Evolutionary conservation across 2,113 vertebrate genomes (phyloP).

Genomic region (Sapayoa aenigma): DNA sequence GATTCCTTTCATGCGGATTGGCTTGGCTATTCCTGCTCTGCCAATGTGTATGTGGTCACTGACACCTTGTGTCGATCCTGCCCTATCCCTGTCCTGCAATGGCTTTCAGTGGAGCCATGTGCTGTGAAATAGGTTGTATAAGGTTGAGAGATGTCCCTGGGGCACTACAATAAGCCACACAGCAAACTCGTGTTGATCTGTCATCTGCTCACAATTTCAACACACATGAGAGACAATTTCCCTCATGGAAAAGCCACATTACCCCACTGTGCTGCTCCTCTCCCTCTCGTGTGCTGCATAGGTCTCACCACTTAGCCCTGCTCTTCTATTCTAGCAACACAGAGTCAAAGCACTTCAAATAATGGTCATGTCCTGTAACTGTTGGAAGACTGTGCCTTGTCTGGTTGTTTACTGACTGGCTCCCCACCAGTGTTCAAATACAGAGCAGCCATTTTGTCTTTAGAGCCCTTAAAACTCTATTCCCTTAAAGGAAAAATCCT

Average conservation of each 20-base stretch:
- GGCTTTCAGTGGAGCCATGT: not conserved
- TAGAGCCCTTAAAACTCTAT: not conserved
- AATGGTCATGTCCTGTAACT: not conserved
- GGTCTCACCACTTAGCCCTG: not conserved
- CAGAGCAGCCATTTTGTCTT: not conserved
- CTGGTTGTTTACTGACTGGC: not conserved
- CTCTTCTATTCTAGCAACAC: not conserved
- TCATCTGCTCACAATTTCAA: constrained; percentile 33
- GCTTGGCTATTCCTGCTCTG: not conserved
- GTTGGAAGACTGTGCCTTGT: not conserved
- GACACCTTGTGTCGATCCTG: not conserved
- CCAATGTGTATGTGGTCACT: not conserved
- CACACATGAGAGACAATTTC: not conserved
- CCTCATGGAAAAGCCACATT: not conserved
- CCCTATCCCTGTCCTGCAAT: not conserved
- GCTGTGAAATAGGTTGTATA: not conserved
- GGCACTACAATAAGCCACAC: not conserved
- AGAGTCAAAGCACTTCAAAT: not conserved
- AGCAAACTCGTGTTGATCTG: not conserved
- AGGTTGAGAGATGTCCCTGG: not conserved
- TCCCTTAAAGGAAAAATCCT: not conserved
- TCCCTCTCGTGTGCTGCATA: not conserved
- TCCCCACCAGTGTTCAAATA: not conserved
- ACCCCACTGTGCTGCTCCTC: not conserved
- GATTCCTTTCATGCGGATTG: not conserved